phyloP scores from a whole-genome alignment of 1,140 invertebrate species.

The Anadara kagoshimensis region DNA sequence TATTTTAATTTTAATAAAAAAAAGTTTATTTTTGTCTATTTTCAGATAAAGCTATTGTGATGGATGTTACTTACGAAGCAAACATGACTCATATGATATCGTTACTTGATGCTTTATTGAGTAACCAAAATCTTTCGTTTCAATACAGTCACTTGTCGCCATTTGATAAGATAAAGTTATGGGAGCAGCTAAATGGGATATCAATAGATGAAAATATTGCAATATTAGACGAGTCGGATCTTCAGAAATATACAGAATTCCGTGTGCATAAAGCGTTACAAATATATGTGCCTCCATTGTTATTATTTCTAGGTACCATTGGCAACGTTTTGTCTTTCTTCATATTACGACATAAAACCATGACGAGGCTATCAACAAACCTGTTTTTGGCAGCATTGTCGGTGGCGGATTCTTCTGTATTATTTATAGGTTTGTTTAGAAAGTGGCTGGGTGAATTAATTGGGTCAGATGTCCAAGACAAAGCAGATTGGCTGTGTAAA shows the following conservation, averaged over 20 bases:
- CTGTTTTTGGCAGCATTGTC: slow-evolving; percentile 68
- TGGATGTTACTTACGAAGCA: too few relatives aligned
- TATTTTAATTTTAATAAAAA: too few relatives aligned
- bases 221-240: slow-evolving; percentile 8
- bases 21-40: too few relatives aligned
- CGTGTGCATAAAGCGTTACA: slow-evolving; percentile 49
- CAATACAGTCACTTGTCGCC: too few relatives aligned
- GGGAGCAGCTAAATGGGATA: too few relatives aligned
- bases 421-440: slow-evolving; percentile 66
- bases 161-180: too few relatives aligned
- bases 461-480: slow-evolving; percentile 52
- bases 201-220: too few relatives aligned
- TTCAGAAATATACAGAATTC: slow-evolving; percentile 47
- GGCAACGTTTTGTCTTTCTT: slow-evolving; percentile 65
- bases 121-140: too few relatives aligned
- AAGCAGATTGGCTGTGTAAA: slow-evolving; percentile 64
- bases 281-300: slow-evolving; percentile 59
- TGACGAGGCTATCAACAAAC: slow-evolving; percentile 65
- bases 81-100: too few relatives aligned
- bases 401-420: slow-evolving; percentile 66
- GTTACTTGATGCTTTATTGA: too few relatives aligned
- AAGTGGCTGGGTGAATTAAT: slow-evolving; percentile 65
- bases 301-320: slow-evolving; percentile 60
- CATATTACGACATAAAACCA: slow-evolving; percentile 59
- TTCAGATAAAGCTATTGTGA: too few relatives aligned